Base-by-base conservation (phyloP, 2,888 invertebrate species). In the Altica lythri region DNA sequence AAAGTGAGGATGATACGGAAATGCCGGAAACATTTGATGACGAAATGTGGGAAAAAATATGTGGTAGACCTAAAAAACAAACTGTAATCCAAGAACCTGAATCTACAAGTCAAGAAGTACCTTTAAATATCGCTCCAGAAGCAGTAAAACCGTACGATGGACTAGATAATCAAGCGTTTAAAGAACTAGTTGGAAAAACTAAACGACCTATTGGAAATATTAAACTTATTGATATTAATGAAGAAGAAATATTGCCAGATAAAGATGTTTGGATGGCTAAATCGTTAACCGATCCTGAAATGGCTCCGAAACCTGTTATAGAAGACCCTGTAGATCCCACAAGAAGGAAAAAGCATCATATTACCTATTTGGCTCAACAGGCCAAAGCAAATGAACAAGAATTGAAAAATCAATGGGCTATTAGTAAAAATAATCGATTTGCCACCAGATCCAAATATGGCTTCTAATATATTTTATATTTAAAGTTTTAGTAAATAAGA, bases 371-470 rank as follows among this genome's bases (percentile, higher is more conserved):
- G 63, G 96, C 95, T 14, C 88, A 89, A 74, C 85, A 93, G 85
- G 97, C 96, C 2, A 95, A 96, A 75, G 94, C 93, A 57, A 90
- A 95, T 77, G 96, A 97, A 75, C 83, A 92, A 55, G 95, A 95
- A 70, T 76, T 97, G 44, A 92, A 95, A 74, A 95, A 93, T 71
- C 90, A 92, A 78, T 97, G 96, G 96, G 87, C 96, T 4, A 84
- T 89, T 64, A 95, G 90, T 74, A 84, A 89, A 68, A 84, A 89
- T 78, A 88, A 89, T 2, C 86, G 89, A 65, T 83, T 89, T 71
- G 90, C 92, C 76, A 92, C 95, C n/a, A 90, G 94, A 74, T 89
- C 92, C 25, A 96, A 96, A 84, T 96, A 96, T 81, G 95, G 96
- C 35, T 96, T 96, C 79, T 95, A 85, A 78, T n/a, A n/a, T n/a